Evolutionary conservation across 2,113 vertebrate species (phyloP), one percentile per base, ranked within the genome.

Genomic region (Pachycephala philippinensis): DNA sequence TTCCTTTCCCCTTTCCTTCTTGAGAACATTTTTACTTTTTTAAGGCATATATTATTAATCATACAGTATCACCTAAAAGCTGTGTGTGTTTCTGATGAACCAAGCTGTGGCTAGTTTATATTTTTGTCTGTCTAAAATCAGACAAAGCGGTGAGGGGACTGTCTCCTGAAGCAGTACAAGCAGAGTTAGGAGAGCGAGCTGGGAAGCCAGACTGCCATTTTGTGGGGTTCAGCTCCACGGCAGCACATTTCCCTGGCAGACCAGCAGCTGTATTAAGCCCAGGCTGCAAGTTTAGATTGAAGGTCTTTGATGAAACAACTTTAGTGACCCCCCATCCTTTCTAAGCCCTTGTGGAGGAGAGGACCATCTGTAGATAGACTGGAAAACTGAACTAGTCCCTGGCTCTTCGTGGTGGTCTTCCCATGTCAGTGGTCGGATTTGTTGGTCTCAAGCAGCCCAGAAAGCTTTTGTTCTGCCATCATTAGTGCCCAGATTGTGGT

Each of bases 401-500:
- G 39, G 3, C 23, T 78, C 18, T 89, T 88, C 26, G 1, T 74
- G 68, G 52, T 93, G 91, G 57, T 71, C 79, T 90, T 90, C n/a
- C 14, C 47, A 23, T 24, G 47, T 84, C 75, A 66, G 44, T 74
- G 33, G 7, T 64, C 7, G 17, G 64, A 84, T 84, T 75, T 2
- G 3, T 33, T 78, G 64, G 83, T 71, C 45, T 64, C 52, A 50
- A 40, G 60, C 6, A 6, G 33, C 65, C 15, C 0, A 0, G 42
- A 86, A 71, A 27, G 72, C 69, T 93, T 91, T 93, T 92, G 18
- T 77, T 90, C 54, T 83, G 15, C 61, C 37, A 53, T 89, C n/a
- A 2, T 35, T 35, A 42, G 33, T 2, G 0, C 21, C 22, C 33
- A 84, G 37, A 50, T 47, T 90, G n/a, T 52, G 18, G 28, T 49